Conservation (phyloP, 2,888 invertebrate species). For the Drosophila sordidapex region DNA sequence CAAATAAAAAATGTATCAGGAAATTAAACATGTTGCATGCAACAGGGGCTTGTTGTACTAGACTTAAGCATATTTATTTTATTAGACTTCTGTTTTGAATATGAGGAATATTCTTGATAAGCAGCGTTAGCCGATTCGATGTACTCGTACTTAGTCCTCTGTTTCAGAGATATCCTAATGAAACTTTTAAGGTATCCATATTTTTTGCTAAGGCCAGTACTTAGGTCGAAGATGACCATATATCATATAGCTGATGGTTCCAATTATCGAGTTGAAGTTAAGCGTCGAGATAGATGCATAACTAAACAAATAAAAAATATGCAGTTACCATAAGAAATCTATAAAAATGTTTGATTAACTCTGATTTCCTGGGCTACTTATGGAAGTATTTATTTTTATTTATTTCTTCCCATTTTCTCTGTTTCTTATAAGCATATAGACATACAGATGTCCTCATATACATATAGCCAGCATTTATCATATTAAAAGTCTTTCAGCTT, state of each 20-base stretch:
- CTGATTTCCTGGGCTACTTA: too few species aligned
- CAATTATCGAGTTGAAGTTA: too few species aligned
- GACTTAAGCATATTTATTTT: background rate
- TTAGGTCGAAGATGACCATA: too few species aligned
- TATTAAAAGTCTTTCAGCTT: background rate
- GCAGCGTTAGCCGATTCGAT: too few species aligned
- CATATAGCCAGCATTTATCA: background rate
- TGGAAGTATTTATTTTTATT: background rate
- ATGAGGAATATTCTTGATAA: background rate
- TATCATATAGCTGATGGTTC: too few species aligned
- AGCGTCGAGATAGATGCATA: too few species aligned
- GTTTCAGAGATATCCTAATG: too few species aligned
- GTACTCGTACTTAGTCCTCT: too few species aligned
- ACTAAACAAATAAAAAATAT: too few species aligned
- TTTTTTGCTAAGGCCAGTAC: too few species aligned
- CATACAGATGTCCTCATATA: background rate
- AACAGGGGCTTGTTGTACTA: background rate
- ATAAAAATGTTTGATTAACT: background rate
- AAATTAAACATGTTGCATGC: background rate
- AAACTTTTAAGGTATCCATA: too few species aligned
- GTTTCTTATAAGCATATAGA: background rate
- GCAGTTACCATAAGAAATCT: too few species aligned
- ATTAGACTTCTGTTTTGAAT: background rate
- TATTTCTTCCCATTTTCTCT: background rate
- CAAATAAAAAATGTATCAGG: background rate